A percentile compares a stretch with the other conserved stretches of the same genome.
Conservation (phyloP, 1,140 invertebrate species). For the Venturia canescens region DNA sequence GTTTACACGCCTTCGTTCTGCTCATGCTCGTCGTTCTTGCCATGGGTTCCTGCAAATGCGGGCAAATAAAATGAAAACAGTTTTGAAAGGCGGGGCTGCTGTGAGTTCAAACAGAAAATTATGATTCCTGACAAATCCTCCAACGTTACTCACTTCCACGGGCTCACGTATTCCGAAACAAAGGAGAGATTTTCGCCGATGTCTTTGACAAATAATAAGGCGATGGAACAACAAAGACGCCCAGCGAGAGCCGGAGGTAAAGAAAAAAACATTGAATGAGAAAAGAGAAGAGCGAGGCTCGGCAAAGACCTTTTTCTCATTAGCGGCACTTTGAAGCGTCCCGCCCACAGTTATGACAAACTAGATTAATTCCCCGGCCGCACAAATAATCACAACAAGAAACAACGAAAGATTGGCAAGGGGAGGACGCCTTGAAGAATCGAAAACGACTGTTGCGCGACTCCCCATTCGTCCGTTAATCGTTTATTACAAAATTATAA, state of each 20-base stretch:
- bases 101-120: too few relatives aligned
- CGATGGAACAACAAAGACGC: slow-evolving; percentile 48
- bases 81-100: too few relatives aligned
- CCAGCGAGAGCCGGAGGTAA: background rate
- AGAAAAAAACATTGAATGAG: background rate
- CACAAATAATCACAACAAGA: slow-evolving; percentile 22
- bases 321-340: slow-evolving; percentile 77
- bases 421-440: background rate
- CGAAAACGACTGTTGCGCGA: background rate
- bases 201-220: slow-evolving; percentile 76
- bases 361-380: slow-evolving; percentile 76
- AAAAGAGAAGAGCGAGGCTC: slow-evolving; percentile 1
- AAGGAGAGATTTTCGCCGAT: too few relatives aligned
- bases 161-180: too few relatives aligned
- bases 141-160: too few relatives aligned
- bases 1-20: too few relatives aligned
- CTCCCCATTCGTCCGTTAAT: slow-evolving; percentile 59
- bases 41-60: too few relatives aligned
- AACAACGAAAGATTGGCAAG: background rate
- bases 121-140: too few relatives aligned
- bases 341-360: slow-evolving; percentile 77
- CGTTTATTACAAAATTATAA: slow-evolving; percentile 77
- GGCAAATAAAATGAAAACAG: too few relatives aligned
- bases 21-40: too few relatives aligned
- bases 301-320: slow-evolving; percentile 72